phyloP scores from a whole-genome alignment of 2,113 vertebrate species.

The Sylvia atricapilla region DNA sequence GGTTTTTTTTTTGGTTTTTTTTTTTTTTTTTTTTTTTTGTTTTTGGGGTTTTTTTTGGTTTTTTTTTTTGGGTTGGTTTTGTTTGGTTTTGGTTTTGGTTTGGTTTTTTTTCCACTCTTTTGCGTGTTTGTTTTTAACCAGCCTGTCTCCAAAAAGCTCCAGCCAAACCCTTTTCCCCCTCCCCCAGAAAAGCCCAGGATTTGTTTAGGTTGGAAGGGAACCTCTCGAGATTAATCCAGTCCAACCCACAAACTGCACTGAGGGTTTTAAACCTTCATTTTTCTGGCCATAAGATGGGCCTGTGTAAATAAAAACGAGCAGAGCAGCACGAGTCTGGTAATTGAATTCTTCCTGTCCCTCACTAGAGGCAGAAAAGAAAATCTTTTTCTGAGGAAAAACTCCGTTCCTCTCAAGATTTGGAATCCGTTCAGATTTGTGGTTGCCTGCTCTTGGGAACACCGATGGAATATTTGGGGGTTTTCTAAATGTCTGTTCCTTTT shows the following conservation, averaged over 20 bases:
- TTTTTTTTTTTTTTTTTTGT: no score
- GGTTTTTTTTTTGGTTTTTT: no score
- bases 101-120: not conserved
- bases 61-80: no score
- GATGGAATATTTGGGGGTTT: not conserved
- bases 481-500: not conserved
- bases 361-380: not conserved
- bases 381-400: not conserved
- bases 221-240: not conserved
- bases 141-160: not conserved
- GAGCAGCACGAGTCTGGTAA: not conserved
- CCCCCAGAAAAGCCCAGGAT: not conserved
- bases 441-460: not conserved
- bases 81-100: no score
- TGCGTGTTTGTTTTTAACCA: not conserved
- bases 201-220: constrained; percentile 6
- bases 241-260: not conserved
- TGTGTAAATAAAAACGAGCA: not conserved
- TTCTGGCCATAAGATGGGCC: not conserved
- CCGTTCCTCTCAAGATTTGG: accelerated
- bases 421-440: not conserved
- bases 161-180: not conserved
- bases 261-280: not conserved
- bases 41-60: no score
- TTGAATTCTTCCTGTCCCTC: not conserved